Conservation (phyloP, 2,113 vertebrate species). For the Sterna hirundo region DNA sequence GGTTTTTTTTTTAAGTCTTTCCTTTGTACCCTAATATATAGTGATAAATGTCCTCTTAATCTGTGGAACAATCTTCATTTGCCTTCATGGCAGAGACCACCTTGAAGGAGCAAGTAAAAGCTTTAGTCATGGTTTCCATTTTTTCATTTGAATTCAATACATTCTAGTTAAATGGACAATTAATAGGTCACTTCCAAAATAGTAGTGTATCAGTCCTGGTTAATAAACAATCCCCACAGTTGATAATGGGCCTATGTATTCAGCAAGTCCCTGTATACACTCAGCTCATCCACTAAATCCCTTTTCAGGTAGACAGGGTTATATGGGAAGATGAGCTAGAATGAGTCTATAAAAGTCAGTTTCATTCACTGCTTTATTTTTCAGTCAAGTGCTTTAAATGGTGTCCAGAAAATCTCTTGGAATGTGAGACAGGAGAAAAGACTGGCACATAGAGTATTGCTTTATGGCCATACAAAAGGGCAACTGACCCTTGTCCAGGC, state of each 20-base stretch:
- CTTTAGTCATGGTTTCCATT: slow-evolving; percentile 93
- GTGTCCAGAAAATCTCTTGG: slow-evolving; percentile 82
- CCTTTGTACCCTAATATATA: slow-evolving; percentile 55
- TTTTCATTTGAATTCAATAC: slow-evolving; percentile 86
- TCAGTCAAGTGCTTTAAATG: slow-evolving; percentile 87
- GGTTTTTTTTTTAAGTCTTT: background rate
- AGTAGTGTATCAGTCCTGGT: slow-evolving; percentile 76
- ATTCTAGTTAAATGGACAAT: slow-evolving; percentile 95
- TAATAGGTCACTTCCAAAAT: slow-evolving; percentile 93
- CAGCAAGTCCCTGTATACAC: slow-evolving; percentile 80
- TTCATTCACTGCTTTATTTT: slow-evolving; percentile 95
- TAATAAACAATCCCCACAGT: slow-evolving; percentile 80
- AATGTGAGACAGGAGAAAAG: slow-evolving; percentile 91
- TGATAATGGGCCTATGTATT: slow-evolving; percentile 80
- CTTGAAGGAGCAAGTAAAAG: slow-evolving; percentile 88
- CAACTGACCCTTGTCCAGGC: slow-evolving; percentile 81
- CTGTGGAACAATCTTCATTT: slow-evolving; percentile 84
- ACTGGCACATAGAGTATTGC: slow-evolving; percentile 79
- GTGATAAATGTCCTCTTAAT: slow-evolving; percentile 89
- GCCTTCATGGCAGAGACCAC: slow-evolving; percentile 79
- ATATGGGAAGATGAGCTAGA: slow-evolving; percentile 97
- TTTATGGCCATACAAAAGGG: slow-evolving; percentile 83
- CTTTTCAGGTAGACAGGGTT: slow-evolving; percentile 89
- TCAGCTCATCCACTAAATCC: slow-evolving; percentile 89
- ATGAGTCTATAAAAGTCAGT: slow-evolving; percentile 99